phyloP scores from a whole-genome alignment of 2,797 vertebrate genomes.

The Eulemur rubriventer region DNA sequence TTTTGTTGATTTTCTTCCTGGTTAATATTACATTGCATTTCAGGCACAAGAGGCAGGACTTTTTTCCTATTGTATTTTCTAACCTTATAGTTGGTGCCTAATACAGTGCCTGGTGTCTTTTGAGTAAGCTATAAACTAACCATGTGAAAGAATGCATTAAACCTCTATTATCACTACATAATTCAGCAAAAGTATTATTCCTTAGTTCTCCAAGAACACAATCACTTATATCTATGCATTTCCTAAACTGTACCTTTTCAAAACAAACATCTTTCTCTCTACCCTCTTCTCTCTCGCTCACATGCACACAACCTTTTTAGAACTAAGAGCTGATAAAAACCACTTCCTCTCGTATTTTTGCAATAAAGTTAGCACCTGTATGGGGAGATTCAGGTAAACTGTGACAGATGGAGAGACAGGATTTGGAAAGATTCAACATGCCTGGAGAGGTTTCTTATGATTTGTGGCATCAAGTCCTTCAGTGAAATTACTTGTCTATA shows the following conservation, averaged over 20 bases:
- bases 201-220: background rate
- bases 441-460: slow-evolving; percentile 5
- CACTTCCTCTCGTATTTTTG: background rate
- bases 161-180: background rate
- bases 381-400: background rate
- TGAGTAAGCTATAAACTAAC: background rate
- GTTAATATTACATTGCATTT: background rate
- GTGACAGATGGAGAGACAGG: background rate
- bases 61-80: background rate
- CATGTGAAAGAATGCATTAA: background rate
- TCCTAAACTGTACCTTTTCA: background rate
- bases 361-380: slow-evolving; percentile 22
- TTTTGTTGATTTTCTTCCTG: background rate
- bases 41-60: background rate
- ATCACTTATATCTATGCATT: background rate
- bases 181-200: background rate
- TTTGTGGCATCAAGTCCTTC: background rate
- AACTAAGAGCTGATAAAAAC: slow-evolving; percentile 3
- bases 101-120: background rate
- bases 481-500: slow-evolving; percentile 24
- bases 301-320: background rate
- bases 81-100: background rate
- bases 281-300: background rate
- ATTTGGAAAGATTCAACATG: background rate
- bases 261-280: background rate